Evolutionary conservation across 1,140 invertebrate genomes (phyloP).

Genomic region (Anoplophora glabripennis): DNA sequence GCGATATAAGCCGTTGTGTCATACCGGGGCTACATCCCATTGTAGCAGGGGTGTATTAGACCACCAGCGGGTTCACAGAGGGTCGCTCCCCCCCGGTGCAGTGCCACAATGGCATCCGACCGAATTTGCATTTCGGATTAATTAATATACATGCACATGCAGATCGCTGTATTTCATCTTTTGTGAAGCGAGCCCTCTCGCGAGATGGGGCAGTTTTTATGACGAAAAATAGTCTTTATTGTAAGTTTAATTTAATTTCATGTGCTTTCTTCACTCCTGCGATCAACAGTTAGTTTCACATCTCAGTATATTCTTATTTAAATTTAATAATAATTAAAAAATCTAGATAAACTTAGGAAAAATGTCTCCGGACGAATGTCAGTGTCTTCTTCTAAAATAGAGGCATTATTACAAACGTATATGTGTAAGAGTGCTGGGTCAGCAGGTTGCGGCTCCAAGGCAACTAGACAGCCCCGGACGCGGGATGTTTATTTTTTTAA

Average conservation of each 20-base stretch:
- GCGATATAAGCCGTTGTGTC: conserved; percentile 38
- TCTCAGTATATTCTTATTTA: too few relatives aligned
- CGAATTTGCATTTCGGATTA: conserved; percentile 40
- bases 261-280: not conserved
- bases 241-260: not conserved
- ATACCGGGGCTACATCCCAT: conserved; percentile 34
- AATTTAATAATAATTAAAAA: too few relatives aligned
- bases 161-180: conserved; percentile 20
- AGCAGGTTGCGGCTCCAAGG: too few relatives aligned
- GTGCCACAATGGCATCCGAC: conserved; percentile 38
- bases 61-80: conserved; percentile 45
- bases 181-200: conserved; percentile 4
- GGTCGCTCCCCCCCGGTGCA: conserved; percentile 35
- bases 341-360: too few relatives aligned
- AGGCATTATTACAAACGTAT: too few relatives aligned
- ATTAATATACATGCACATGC: conserved; percentile 32
- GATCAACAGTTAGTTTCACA: too few relatives aligned
- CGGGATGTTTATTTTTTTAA: too few relatives aligned
- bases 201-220: not conserved
- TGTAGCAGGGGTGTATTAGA: conserved; percentile 38
- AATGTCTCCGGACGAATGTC: too few relatives aligned
- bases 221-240: not conserved
- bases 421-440: too few relatives aligned
- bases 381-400: too few relatives aligned
- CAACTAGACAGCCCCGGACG: too few relatives aligned